Evolutionary conservation across 1,140 invertebrate genomes (phyloP).

Genomic region (Ceratina calcarata): DNA sequence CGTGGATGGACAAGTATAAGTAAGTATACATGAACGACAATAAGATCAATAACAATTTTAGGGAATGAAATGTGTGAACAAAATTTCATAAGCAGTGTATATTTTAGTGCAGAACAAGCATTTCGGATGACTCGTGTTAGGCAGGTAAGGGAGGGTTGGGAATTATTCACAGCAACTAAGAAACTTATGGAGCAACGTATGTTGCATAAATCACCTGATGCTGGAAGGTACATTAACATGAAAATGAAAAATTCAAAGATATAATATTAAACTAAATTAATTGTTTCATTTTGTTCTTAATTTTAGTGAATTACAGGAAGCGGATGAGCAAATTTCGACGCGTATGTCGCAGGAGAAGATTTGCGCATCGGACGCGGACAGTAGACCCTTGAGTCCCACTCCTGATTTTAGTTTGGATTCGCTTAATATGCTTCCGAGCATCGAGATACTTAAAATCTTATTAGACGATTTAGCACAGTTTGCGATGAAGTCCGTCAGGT

Average conservation of each 20-base stretch:
- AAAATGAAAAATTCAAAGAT: not conserved
- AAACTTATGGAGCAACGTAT: constrained; percentile 79
- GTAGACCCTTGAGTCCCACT: constrained; percentile 51
- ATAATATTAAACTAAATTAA: not conserved
- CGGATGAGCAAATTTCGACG: constrained; percentile 55
- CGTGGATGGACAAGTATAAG: constrained; percentile 84
- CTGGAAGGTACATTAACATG: constrained; percentile 36
- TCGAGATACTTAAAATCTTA: constrained; percentile 65
- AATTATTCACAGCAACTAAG: constrained; percentile 81
- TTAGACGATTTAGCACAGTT: constrained; percentile 61
- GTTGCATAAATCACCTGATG: constrained; percentile 46
- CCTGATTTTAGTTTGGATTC: constrained; percentile 59
- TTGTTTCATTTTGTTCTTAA: not conserved
- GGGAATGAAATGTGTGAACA: constrained; percentile 18
- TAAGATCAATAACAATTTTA: not conserved
- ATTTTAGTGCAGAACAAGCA: constrained; percentile 77
- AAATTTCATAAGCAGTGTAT: constrained; percentile 40
- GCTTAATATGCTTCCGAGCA: constrained; percentile 49
- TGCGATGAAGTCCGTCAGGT: constrained; percentile 51
- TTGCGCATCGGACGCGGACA: constrained; percentile 29
- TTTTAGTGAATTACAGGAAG: constrained; percentile 54
- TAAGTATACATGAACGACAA: constrained; percentile 59
- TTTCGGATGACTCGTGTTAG: constrained; percentile 80
- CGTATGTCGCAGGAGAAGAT: constrained; percentile 40
- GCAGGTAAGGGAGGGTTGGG: constrained; percentile 82